Evolutionary conservation across 2,113 vertebrate species (phyloP).

Genomic region (Mungos mungo): DNA sequence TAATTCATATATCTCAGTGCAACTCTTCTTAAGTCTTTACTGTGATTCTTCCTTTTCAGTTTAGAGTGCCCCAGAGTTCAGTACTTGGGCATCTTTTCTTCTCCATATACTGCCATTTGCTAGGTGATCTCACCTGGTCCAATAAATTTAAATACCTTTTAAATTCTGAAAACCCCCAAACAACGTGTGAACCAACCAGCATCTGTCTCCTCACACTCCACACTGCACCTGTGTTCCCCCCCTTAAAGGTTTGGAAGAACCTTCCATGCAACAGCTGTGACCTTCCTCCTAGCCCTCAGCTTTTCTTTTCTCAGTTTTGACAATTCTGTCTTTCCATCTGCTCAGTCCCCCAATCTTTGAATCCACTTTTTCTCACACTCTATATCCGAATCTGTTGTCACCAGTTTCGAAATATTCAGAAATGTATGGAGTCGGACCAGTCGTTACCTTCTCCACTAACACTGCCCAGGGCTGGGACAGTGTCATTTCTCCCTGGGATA

Average conservation of each 20-base stretch:
- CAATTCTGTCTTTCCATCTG: background rate
- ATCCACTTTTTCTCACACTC: background rate
- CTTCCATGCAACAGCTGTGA: background rate
- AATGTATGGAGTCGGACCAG: background rate
- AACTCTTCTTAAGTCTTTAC: background rate
- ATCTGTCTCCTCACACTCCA: background rate
- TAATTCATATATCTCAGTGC: background rate
- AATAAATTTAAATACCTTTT: background rate
- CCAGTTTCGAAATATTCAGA: background rate
- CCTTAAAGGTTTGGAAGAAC: background rate
- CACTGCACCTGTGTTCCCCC: too few species aligned
- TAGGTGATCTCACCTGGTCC: background rate
- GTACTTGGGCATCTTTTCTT: background rate
- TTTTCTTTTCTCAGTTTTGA: background rate
- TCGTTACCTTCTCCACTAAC: background rate
- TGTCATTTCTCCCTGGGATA: background rate
- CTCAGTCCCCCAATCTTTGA: background rate
- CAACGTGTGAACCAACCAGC: background rate
- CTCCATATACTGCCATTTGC: background rate
- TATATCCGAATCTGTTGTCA: background rate
- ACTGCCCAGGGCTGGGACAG: background rate
- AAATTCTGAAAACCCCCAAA: background rate
- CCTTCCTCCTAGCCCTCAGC: background rate
- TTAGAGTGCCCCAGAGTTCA: background rate
- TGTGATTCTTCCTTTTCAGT: background rate